Evolutionary conservation across 2,888 invertebrate species (phyloP).

Genomic region (Steinernema carpocapsae): DNA sequence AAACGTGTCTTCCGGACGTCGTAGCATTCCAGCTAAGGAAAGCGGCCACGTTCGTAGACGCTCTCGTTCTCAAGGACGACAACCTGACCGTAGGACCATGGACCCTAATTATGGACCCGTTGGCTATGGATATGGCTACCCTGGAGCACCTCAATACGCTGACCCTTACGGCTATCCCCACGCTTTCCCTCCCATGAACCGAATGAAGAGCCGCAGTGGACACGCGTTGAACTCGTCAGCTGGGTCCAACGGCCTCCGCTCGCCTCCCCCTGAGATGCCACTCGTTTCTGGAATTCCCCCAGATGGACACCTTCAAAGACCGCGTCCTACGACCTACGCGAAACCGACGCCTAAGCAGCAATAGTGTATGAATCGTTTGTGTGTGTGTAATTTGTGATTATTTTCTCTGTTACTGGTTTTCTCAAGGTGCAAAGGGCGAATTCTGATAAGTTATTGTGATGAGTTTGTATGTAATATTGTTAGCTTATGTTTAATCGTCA

Average conservation of each 20-base stretch:
- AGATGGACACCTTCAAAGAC: background rate
- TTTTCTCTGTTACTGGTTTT: no score
- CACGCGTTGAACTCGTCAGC: constrained; percentile 16
- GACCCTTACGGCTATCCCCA: background rate
- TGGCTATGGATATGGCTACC: background rate
- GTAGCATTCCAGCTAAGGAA: background rate
- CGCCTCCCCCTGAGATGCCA: background rate
- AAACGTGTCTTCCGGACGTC: background rate
- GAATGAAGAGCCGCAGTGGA: background rate
- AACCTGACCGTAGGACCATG: background rate
- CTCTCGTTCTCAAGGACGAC: constrained; percentile 12
- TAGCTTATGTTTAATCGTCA: no score
- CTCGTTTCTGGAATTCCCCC: background rate
- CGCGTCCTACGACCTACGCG: background rate
- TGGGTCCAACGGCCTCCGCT: background rate
- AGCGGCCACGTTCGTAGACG: background rate
- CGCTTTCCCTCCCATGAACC: background rate
- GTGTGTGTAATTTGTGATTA: no score
- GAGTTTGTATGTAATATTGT: no score
- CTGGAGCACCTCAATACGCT: background rate
- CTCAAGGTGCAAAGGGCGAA: no score
- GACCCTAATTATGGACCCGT: background rate
- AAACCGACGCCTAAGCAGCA: no score
- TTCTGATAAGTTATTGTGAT: no score
- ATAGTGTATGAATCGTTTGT: no score